Base-by-base conservation (phyloP, 2,113 vertebrate species). In the Nesogale talazaci region DNA sequence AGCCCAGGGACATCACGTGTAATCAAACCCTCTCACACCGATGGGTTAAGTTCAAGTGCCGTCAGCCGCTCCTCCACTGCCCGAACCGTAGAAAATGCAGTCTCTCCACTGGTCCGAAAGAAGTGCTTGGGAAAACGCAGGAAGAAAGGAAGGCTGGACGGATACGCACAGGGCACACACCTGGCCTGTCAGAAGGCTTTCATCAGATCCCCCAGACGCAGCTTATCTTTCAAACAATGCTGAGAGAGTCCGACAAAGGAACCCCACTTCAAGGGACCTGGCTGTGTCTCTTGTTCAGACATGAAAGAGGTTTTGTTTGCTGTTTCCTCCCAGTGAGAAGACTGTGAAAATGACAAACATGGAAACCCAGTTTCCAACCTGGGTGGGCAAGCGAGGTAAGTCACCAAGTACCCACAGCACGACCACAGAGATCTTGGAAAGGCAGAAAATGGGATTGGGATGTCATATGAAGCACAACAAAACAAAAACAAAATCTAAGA, bases 81-180 rank as follows among this genome's bases (percentile, higher is more conserved):
- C 69, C 57, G 27, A 42, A 75, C 70, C 79, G 23, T 9, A 36
- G 82, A 86, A 81, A 90, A 85, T 17, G 65, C 40, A 70, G 52
- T 42, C 88, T 88, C 70, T 36, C 82, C 65, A 59, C 3, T 74
- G 80, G 75, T 0, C 0, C 63, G 61, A 83, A 72, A 52, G 57
- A 90, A 69, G 59, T 88, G 90, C 25, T 63, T 70, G 79, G 57
- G 81, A 90, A 52, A 61, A 86, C 3, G 59, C 59, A 93, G 29
- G 63, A 85, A 0, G 23, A 34, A 31, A 19, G 40, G 72, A n/a
- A 8, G 56, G 78, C 63, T 1, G 20, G n/a, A 29, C 70, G 36
- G 56, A 19, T 2, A 27, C 9, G 15, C 65, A 14, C 20, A 19
- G 29, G 82, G 61, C 77, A 63, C 1, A 17, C 11, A n/a, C 52